Evolutionary conservation across 92 coral and sea anemone genomes (phyloP), one percentile per base, ranked within the genome.

Genomic region (Epizoanthus ramosus): DNA sequence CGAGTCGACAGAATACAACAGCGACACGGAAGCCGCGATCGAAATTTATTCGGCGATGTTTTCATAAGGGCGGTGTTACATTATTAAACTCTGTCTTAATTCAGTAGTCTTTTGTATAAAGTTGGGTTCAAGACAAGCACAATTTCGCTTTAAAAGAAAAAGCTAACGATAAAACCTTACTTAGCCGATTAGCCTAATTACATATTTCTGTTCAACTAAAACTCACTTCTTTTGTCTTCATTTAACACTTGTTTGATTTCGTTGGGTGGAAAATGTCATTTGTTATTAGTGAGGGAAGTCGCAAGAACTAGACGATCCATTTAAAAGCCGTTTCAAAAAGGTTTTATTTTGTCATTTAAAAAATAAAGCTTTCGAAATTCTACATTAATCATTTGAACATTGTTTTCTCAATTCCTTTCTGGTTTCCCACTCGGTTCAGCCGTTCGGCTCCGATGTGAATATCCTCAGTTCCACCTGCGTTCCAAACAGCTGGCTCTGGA

Each of bases 21-120:
- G 71, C 82, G 43, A 69, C 82, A 77, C 82, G 82, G 82, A 77
- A 77, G 82, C 57, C 68, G 71, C 63, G 37, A n/a, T 17, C 39
- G 19, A 74, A 35, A 77, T 63, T 21, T 77, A 37, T 77, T 41
- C n/a, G 39, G 41, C 70, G 12, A 57, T 77, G 82, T 77, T 77
- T 77, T 77, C 31, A 61, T 61, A 77, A 39, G 82, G 82, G 71
- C 82, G 82, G 82, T 76, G 56, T 60, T 76, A 39, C 69, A 43
- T 76, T 59, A 76, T 76, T 76, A 76, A 60, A 76, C 82, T 77
- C 15, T 23, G 82, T 77, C 80, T 31, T 66, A 75, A 57, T 53
- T 75, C 50, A 43, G 65, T 19, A 59, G 15, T 76, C 54, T 60
- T 28, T 64, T 39, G 69, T 25, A 35, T 76, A 60, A 60, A 43